These are phyloP conservation scores for Hydractinia echinata DNA, from an alignment of 30 jellyfish, hydroid and myxozoan species.

Conservation along the genomic window DNA sequence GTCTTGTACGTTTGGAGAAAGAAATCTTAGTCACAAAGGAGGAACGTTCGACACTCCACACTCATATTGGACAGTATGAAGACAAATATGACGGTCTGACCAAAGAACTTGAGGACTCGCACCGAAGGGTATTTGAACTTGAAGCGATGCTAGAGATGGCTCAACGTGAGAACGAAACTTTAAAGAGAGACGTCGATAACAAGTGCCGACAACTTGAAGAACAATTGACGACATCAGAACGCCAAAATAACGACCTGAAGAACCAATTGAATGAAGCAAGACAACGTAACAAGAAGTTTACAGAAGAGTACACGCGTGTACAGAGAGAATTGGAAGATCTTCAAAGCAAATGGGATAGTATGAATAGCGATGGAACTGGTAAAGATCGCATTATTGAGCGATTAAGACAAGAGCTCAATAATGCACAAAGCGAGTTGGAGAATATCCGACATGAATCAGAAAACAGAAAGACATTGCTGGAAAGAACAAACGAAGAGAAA, in stretches of 20 bases:
- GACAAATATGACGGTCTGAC: constrained; percentile 36
- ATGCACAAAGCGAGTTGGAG: constrained; percentile 57
- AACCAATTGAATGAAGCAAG: constrained; percentile 76
- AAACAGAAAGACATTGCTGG: constrained; percentile 56
- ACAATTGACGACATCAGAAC: constrained; percentile 50
- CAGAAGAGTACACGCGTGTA: constrained; percentile 31
- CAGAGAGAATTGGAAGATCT: constrained; percentile 66
- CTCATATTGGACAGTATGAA: constrained; percentile 30
- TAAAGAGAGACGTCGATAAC: constrained; percentile 62
- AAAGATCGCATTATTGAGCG: constrained; percentile 83
- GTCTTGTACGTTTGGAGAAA: constrained; percentile 55
- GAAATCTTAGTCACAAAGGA: constrained; percentile 71
- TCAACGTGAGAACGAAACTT: constrained; percentile 70
- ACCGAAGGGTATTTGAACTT: constrained; percentile 74
- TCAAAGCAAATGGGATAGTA: constrained; percentile 64
- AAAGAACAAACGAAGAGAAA: constrained; percentile 78
- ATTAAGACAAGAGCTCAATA: constrained; percentile 63
- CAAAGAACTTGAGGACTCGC: constrained; percentile 68
- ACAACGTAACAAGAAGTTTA: constrained; percentile 30
- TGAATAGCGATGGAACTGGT: constrained; percentile 58
- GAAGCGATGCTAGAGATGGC: constrained; percentile 87
- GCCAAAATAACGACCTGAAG: constrained; percentile 53
- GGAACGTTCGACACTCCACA: constrained; percentile 40
- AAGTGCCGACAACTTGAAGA: constrained; percentile 65
- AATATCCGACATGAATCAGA: constrained; percentile 62